These are phyloP conservation scores for Xenentodon cancila DNA, from an alignment of 2,797 vertebrate genomes.

Conservation along the genomic window DNA sequence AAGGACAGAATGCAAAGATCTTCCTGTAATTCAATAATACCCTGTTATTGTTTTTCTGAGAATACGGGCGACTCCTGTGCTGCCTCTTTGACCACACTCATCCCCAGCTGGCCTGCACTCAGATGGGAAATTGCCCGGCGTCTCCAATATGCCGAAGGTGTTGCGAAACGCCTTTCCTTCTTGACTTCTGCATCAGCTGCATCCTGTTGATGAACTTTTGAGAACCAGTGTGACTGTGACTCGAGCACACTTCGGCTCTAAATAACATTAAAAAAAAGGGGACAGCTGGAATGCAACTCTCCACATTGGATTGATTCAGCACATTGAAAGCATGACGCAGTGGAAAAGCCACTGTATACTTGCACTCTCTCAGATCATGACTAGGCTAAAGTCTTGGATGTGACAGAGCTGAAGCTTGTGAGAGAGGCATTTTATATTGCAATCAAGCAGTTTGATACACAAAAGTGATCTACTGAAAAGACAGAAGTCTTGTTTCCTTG, in stretches of 20 bases:
- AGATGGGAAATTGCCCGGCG: slow-evolving; percentile 53
- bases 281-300: slow-evolving; percentile 51
- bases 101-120: slow-evolving; percentile 29
- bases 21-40: slow-evolving; percentile 27
- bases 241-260: slow-evolving; percentile 24
- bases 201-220: slow-evolving; percentile 71
- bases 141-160: slow-evolving; percentile 41
- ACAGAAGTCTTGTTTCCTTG: slow-evolving; percentile 3
- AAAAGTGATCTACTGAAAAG: background rate
- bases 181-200: slow-evolving; percentile 68
- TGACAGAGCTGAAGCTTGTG: background rate
- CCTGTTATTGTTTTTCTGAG: slow-evolving; percentile 22
- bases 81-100: slow-evolving; percentile 6
- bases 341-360: slow-evolving; percentile 53
- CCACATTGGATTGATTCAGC: slow-evolving; percentile 53
- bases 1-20: slow-evolving; percentile 10
- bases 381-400: slow-evolving; percentile 37
- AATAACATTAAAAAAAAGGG: slow-evolving; percentile 51
- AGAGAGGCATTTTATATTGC: too few species aligned
- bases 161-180: slow-evolving; percentile 59
- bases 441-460: too few species aligned
- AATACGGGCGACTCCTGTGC: background rate
- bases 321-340: slow-evolving; percentile 65
- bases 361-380: slow-evolving; percentile 50
- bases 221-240: slow-evolving; percentile 63